Base-by-base conservation (phyloP, 2,113 vertebrate genomes). In the Rhinoderma darwinii region DNA sequence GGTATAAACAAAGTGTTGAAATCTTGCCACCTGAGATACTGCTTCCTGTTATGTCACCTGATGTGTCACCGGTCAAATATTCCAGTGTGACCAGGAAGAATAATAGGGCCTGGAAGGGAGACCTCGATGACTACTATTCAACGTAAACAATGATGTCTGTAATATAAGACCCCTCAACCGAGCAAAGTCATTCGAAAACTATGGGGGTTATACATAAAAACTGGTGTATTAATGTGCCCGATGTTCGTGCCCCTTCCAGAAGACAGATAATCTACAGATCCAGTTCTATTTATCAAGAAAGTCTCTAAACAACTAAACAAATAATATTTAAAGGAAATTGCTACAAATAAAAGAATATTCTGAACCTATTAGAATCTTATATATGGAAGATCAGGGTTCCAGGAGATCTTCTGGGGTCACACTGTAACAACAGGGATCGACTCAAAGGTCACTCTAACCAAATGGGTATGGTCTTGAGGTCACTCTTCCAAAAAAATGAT, bases 21-120 rank as follows among this genome's bases (percentile, higher is more conserved):
- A 11, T 27, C 10, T 51, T 80, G 59, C 77, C 63, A 81, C 84
- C 84, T 81, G 84, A 86, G 84, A 86, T 54, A 39, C 10, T 41
- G 51, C 32, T 32, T 63, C 50, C 72, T 61, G 50, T 51, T 86
- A 54, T 15, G 59, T 59, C 63, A 72, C 4, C 47, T 5, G 22
- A 73, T 20, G 61, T 32, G 50, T 87, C 77, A 79, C 15, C 22
- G n/a, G 66, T 43, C n/a, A 27, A 47, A 14, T 80, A 43, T 15
- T 51, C 41, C 56, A 79, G 43, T 47, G 47, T 56, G n/a, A 70
- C 61, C 41, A 41, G 41, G 61, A 51, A 83, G 43, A 35, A 54
- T 0, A 54, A 54, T n/a, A 35, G 35, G 22, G 9, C 39, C 20
- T 18, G n/a, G n/a, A n/a, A n/a, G n/a, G n/a, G n/a, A n/a, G n/a